Base-by-base conservation (phyloP, 1,140 invertebrate species). In the Capitella teleta region DNA sequence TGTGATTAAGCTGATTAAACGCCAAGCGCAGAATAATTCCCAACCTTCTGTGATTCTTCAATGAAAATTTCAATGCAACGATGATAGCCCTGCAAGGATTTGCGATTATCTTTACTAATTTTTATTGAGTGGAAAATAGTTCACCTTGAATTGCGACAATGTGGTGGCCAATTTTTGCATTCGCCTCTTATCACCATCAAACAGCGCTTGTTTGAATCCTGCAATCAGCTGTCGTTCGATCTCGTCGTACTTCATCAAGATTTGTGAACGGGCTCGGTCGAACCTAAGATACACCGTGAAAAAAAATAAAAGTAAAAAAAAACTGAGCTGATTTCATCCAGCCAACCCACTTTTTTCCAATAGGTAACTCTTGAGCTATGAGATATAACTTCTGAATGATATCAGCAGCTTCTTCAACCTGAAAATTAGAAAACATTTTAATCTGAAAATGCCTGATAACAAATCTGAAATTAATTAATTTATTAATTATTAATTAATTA, bases 61-160 rank as follows among this genome's bases (percentile, higher is more conserved):
- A 98, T 97, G 66, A 91, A 98, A 0, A 90, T 88, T 77, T 98
- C 86, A 51, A 98, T 81, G 72, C 93, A 97, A 57, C 94, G 84
- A 0, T 87, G 85, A 71, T 97, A 98, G 2, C 91, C 86, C 73
- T 78, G 57, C 26, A 62, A 63, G 16, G 18, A 16, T 8, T 32
- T 32, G 8, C 30, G n/a, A 41, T 14, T 14, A 19, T 41, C 18
- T 6, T 21, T 41, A 8, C 38, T 16, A 41, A 8, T 19, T 41
- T 8, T 41, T 41, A 21, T 14, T 41, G 8, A 8, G 38, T 41
- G 38, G 24, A 24, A n/a, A 26, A 51, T 46, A 36, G 50, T 32
- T 57, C 55, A 73, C 73, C 70, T 95, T 96, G 64, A 98, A 98
- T 63, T 97, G 87, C 1, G 86, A 86, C 52, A 98, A 75, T 36